Base-by-base conservation (phyloP, 2,888 invertebrate species). In the Tetanocera ferruginea region DNA sequence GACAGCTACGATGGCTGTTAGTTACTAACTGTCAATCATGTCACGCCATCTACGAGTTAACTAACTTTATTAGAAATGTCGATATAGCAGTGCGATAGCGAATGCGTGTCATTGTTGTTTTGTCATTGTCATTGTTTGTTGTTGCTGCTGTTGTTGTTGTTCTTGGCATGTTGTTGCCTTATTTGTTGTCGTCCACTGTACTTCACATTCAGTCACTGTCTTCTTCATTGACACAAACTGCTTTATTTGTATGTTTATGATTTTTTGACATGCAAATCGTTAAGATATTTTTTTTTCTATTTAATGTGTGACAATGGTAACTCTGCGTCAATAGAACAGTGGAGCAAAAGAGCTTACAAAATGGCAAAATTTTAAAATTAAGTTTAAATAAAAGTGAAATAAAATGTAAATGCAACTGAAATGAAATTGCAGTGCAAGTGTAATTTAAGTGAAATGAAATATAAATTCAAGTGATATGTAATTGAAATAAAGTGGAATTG, bases 21-120 rank as follows among this genome's bases (percentile, higher is more conserved):
- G 43, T 37, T 57, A 25, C 28, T 67, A 49, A 55, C 67, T 70
- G 76, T 70, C 69, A 76, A 70, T 76, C 76, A 62, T 76, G 69
- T 62, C 69, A 62, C 69, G 49, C 69, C 31, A 69, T 69, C 62
- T 60, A 57, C 11, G 66, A 14, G 66, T 25, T 75, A 64, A 55
- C 52, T 66, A 55, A 66, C 52, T 52, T 51, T 66, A 66, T 66
- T 75, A 49, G 31, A 34, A 19, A 19, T 57, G 55, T 72, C 72
- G 72, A 72, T 55, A 52, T 17, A 31, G n/a, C 31, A 17, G 23
- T 31, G 8, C 49, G 57, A 57, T 72, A 31, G 23, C 55, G 31
- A 34, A 25, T 34, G 57, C 51, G 51, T 64, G 55, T 19, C 19
- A 43, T 43, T 43, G 43, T 43, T 55, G 55, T 19, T 19, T 55